Evolutionary conservation across 2,888 invertebrate genomes (phyloP).

Genomic region (Meiosimyza platycephala): DNA sequence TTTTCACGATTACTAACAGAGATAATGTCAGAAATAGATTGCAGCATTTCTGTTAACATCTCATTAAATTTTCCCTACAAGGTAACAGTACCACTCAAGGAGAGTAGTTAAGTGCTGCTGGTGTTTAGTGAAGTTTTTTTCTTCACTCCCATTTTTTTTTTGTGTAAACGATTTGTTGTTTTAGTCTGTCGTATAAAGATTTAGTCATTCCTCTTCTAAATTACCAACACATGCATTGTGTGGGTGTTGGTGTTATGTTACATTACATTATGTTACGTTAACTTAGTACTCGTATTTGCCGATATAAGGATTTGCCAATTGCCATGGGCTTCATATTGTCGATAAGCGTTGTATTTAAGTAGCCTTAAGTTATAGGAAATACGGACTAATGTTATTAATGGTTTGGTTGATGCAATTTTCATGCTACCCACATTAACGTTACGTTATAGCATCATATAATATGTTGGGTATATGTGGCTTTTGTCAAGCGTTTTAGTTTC

Average conservation of each 20-base stretch:
- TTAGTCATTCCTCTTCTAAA: conserved; percentile 17
- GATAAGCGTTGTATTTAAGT: conserved; percentile 6
- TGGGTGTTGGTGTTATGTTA: conserved; percentile 15
- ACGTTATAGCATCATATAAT: no score
- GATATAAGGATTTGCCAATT: conserved; percentile 5
- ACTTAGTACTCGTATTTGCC: no score
- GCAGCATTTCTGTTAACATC: no score
- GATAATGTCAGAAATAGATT: no score
- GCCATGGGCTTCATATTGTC: not conserved
- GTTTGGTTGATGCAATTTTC: not conserved
- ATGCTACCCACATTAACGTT: conserved; percentile 19
- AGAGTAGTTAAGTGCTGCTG: not conserved
- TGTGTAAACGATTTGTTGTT: conserved; percentile 1
- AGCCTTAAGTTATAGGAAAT: conserved; percentile 32
- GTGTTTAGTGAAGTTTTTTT: no score
- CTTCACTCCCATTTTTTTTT: not conserved
- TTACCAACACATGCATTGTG: conserved; percentile 25
- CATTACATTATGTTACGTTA: no score
- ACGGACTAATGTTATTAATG: conserved; percentile 28
- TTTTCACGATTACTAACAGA: no score
- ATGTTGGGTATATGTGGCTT: no score
- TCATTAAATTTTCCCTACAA: no score
- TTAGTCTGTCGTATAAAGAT: not conserved
- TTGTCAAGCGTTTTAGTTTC: no score
- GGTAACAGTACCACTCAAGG: not conserved